A percentile compares a stretch with the other conserved stretches of the same genome.
These are phyloP conservation scores for Leguminivora glycinivorella DNA, from an alignment of 1,140 invertebrate genomes.

Conservation along the genomic window DNA sequence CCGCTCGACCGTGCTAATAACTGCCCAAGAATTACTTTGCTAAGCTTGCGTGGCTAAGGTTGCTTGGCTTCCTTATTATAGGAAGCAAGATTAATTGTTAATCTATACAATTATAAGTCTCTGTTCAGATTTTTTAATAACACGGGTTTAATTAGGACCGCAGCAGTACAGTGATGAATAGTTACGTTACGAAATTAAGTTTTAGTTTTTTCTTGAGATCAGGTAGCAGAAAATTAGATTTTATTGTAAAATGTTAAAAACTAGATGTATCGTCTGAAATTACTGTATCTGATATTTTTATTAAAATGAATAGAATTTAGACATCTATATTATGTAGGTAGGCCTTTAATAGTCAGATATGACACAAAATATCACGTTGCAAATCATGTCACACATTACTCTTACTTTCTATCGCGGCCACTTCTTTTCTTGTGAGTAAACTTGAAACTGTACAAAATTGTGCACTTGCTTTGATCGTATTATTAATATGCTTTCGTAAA, in stretches of 20 bases:
- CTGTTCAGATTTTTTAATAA: conserved; percentile 15
- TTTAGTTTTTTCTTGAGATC: background rate
- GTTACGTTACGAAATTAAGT: background rate
- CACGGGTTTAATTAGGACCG: conserved; percentile 7
- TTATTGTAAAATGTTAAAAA: background rate
- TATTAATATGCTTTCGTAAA: too few relatives aligned
- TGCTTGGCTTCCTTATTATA: conserved; percentile 53
- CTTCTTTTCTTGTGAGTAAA: too few relatives aligned
- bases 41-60: conserved; percentile 38
- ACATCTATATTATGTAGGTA: too few relatives aligned
- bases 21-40: conserved; percentile 43
- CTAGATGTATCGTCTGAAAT: too few relatives aligned
- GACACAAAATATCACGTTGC: too few relatives aligned
- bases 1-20: conserved; percentile 53
- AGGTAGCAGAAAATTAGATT: background rate
- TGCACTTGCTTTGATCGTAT: too few relatives aligned
- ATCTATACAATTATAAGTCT: conserved; percentile 22
- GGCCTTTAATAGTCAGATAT: too few relatives aligned
- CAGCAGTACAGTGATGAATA: background rate
- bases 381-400: too few relatives aligned
- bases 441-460: too few relatives aligned
- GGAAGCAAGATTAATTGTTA: conserved; percentile 35
- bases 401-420: too few relatives aligned
- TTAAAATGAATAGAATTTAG: too few relatives aligned
- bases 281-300: too few relatives aligned